Percentiles rank a stretch among this genome's conserved stretches.
Conservation (phyloP, 2,113 vertebrate species). For the Sporophila hypoxantha region DNA sequence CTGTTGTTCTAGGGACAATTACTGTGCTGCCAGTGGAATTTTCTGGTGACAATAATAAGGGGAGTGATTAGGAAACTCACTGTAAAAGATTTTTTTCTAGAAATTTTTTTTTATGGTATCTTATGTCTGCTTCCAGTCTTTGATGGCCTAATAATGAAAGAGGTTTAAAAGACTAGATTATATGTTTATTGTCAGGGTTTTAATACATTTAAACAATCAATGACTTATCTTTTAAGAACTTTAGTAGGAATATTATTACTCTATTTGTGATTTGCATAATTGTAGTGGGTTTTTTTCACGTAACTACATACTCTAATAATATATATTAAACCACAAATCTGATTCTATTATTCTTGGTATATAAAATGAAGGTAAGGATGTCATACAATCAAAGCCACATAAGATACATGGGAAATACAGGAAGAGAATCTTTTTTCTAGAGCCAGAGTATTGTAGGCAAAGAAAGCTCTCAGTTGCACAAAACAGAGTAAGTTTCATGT, state of each 20-base stretch:
- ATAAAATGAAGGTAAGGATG: background rate
- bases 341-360: background rate
- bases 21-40: background rate
- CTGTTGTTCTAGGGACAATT: background rate
- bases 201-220: background rate
- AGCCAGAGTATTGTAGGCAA: background rate
- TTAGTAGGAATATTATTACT: background rate
- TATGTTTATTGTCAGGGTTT: background rate
- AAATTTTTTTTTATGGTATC: background rate
- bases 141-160: background rate
- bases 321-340: background rate
- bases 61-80: background rate
- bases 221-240: background rate
- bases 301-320: background rate
- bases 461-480: background rate
- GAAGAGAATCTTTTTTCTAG: background rate
- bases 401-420: background rate
- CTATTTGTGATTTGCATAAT: background rate
- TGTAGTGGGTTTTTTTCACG: background rate
- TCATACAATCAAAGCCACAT: background rate
- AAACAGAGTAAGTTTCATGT: background rate
- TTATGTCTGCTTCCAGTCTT: background rate
- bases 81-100: background rate
- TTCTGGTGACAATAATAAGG: background rate
- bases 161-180: background rate